Percentiles rank a stretch among this genome's conserved stretches.
Conservation (phyloP, 2,797 vertebrate species). For the Hypotaenidia okinawae region DNA sequence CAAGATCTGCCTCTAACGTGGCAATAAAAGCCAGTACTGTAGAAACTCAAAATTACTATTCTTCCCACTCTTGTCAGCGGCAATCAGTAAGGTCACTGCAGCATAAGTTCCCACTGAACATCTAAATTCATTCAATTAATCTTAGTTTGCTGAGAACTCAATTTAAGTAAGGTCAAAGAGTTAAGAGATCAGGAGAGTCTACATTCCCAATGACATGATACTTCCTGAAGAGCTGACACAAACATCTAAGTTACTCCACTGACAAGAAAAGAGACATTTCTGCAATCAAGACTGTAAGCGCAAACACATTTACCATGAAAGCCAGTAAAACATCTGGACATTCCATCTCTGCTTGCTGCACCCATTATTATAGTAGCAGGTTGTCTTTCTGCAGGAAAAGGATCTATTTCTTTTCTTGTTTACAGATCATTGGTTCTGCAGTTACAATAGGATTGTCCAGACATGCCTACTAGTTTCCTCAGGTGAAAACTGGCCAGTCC, state of each 20-base stretch:
- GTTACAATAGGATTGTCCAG: background rate
- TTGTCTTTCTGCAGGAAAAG: background rate
- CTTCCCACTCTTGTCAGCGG: background rate
- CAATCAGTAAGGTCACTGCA: conserved; percentile 39
- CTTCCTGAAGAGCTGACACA: conserved; percentile 14
- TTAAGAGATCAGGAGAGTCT: conserved; percentile 12
- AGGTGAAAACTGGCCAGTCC: background rate
- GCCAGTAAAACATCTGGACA: background rate
- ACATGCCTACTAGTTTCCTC: background rate
- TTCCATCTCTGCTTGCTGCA: background rate
- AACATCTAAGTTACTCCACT: background rate
- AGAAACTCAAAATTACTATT: conserved; percentile 52
- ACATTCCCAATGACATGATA: background rate
- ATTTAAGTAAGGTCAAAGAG: conserved; percentile 58
- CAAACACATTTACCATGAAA: background rate
- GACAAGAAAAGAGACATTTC: background rate
- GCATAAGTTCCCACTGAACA: background rate
- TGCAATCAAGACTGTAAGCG: background rate
- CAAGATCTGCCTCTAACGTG: background rate
- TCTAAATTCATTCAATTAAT: conserved; percentile 61
- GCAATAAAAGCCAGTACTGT: conserved; percentile 21
- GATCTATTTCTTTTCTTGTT: background rate
- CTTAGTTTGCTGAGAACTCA: conserved; percentile 45
- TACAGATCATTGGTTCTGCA: background rate
- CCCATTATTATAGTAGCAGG: background rate